Evolutionary conservation across 1,140 invertebrate genomes (phyloP).

Genomic region (Drosophila santomea): DNA sequence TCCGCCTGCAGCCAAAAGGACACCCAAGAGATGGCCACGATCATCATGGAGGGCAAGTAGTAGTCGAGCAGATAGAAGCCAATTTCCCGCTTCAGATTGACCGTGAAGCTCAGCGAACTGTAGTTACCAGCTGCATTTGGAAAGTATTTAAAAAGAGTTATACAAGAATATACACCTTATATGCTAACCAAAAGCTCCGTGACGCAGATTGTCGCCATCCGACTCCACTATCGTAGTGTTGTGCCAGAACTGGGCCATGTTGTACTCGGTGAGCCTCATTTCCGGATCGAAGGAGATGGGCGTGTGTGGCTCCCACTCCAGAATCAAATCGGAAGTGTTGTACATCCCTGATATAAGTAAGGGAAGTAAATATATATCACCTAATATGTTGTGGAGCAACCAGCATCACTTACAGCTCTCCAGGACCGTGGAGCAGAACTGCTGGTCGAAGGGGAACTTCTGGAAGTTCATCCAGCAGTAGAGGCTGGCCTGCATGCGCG

Average conservation of each 20-base stretch:
- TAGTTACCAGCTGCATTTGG: conserved; percentile 90
- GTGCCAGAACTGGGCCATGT: conserved; percentile 89
- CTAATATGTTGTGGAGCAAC: too few relatives aligned
- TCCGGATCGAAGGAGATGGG: conserved; percentile 91
- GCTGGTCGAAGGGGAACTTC: conserved; percentile 94
- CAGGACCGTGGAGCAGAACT: conserved; percentile 90
- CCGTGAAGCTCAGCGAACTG: conserved; percentile 91
- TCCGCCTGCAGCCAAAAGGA: conserved; percentile 96
- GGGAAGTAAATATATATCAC: neutral
- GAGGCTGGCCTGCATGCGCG: conserved; percentile 90
- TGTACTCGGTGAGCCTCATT: conserved; percentile 92
- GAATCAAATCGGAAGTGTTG: conserved; percentile 89
- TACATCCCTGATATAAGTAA: conserved; percentile 87
- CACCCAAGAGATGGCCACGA: conserved; percentile 95
- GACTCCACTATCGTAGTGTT: conserved; percentile 88
- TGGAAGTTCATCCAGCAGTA: conserved; percentile 93
- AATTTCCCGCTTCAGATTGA: conserved; percentile 91
- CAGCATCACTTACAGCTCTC: conserved; percentile 90
- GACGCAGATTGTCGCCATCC: conserved; percentile 86
- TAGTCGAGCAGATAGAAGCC: conserved; percentile 96
- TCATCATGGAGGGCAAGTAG: conserved; percentile 94
- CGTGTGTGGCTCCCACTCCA: conserved; percentile 90
- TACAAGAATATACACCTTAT: neutral
- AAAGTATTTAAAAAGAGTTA: neutral
- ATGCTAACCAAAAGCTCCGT: conserved; percentile 88